Evolutionary conservation across 2,888 invertebrate species (phyloP), one percentile per base, ranked within the genome.

Genomic region (Loripinus fragilis): DNA sequence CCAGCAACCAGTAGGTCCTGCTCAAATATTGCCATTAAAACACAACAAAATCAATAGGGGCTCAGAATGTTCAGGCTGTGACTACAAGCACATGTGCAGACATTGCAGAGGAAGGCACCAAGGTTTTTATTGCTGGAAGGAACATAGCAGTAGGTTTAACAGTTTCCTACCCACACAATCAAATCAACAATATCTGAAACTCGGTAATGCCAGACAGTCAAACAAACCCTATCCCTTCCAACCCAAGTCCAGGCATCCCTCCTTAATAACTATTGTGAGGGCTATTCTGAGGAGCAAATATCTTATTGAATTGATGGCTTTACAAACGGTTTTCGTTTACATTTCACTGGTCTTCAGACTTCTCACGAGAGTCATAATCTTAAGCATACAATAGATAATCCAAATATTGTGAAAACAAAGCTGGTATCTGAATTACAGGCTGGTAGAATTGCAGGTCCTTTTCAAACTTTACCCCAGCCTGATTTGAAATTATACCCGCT

Each of bases 361-460:
- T 5, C 48, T 23, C 48, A 48, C 5, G 48, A 48, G 7, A 48
- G 48, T 48, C 48, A 5, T 48, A 48, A 48, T 48, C 48, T 48
- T 48, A 48, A 48, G 23, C 20, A 7, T n/a, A 20, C 48, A 48
- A n/a, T 10, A 10, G 48, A 48, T 48, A 48, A 48, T 23, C 17
- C 8, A 23, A 23, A n/a, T n/a, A 17, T 17, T n/a, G 5, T 48
- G 48, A 3, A 48, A 48, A 12, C 38, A 8, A 38, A 38, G 12
- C 5, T 38, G 5, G 38, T 8, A 5, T 7, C 28, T 42, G 71
- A 71, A 38, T 50, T 55, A 0, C 28, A 65, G n/a, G 38, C 72
- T 17, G 72, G 69, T 0, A 35, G 77, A 50, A 50, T 73, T 45
- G 50, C 41, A 8, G 77, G 73, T 0, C 77, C 77, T 3, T 77